Base-by-base conservation (phyloP, 2,797 vertebrate genomes). In the Coccyzus lansbergi region DNA sequence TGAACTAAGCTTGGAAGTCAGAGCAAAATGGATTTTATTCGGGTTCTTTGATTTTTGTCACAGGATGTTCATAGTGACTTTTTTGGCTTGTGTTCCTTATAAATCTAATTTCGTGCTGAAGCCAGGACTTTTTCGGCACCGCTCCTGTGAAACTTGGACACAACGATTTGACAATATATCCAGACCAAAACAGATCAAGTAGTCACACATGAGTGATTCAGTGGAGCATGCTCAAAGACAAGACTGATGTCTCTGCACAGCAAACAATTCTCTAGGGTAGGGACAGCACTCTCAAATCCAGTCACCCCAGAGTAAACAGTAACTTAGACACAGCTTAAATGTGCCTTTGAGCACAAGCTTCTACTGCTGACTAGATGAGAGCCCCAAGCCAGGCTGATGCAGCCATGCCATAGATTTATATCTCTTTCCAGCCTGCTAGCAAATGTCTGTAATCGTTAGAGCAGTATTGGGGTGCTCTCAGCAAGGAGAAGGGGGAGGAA, bases 231-330 rank as follows among this genome's bases (percentile, higher is more conserved):
- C 96, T 97, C 94, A 87, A 92, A 95, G 96, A 96, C 96, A 97
- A 95, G 95, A 95, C 92, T 86, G 94, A 96, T 97, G 96, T 92
- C 95, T 96, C 85, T 2, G 29, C 28, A 1, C 91, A 53, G 88
- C 82, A 88, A 96, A 91, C 88, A 86, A 14, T 96, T 97, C 96
- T 97, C 89, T 76, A 94, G 97, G 95, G 97, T 67, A 92, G 85
- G 91, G 94, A 77, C 93, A 92, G 83, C 2, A 1, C 2, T 1
- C 91, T 97, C 92, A 86, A 94, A 97, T 96, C 95, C 96, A 96
- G 96, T 97, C 96, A 97, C 96, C 95, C 96, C 96, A 97, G 97
- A 98, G 96, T 95, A 97, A 97, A 95, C 95, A 97, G 93, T 90
- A 94, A 96, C 92, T 93, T 97, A 96, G 96, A 52, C 87, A 31